A percentile compares a stretch with the other conserved stretches of the same genome.
Conservation (phyloP, 2,888 invertebrate genomes). For the Idaea aversata region DNA sequence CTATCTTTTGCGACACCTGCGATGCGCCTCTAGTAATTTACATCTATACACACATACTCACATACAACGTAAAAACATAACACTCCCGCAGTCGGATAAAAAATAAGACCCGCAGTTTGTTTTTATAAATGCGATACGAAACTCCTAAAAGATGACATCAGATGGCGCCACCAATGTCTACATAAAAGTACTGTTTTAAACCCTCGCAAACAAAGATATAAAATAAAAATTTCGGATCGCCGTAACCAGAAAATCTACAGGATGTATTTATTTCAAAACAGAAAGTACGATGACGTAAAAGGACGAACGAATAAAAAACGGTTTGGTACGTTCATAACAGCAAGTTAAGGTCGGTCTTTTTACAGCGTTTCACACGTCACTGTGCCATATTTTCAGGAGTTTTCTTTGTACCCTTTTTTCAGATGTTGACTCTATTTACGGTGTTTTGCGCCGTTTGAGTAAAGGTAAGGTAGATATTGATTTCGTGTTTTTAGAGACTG, state of each 20-base stretch:
- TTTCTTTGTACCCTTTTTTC: constrained; percentile 22
- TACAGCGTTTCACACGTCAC: constrained; percentile 27
- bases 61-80: no score
- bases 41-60: no score
- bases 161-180: background rate
- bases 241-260: constrained; percentile 8
- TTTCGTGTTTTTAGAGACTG: background rate
- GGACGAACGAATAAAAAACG: constrained; percentile 29
- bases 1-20: no score
- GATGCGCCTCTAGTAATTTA: no score
- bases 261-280: constrained; percentile 17
- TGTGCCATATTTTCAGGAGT: constrained; percentile 27
- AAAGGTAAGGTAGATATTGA: constrained; percentile 22
- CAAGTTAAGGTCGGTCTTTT: constrained; percentile 32
- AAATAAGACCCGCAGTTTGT: no score
- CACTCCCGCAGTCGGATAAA: no score
- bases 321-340: constrained; percentile 35
- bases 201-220: background rate
- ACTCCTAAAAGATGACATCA: background rate
- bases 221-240: background rate
- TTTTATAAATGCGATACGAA: background rate
- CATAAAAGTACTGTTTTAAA: background rate
- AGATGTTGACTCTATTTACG: constrained; percentile 19
- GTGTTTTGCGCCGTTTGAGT: constrained; percentile 21
- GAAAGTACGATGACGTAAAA: constrained; percentile 24